Evolutionary conservation across 1,140 invertebrate species (phyloP).

Genomic region (Diachasmimorpha longicaudata): DNA sequence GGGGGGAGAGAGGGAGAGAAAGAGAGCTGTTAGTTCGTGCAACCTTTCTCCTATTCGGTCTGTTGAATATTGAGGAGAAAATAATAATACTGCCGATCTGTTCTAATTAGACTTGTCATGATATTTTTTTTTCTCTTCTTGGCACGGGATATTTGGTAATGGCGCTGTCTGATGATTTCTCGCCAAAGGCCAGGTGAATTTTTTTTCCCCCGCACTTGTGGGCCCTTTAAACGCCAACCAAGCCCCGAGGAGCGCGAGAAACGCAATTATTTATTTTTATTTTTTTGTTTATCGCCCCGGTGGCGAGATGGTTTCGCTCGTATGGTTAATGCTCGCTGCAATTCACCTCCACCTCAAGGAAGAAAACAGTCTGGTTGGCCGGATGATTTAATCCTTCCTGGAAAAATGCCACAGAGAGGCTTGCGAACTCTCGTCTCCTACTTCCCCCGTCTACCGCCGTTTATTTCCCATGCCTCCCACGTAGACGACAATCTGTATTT

Average conservation of each 20-base stretch:
- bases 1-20: neutral
- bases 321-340: neutral
- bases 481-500: neutral
- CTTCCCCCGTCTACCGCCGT: neutral
- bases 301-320: too few relatives aligned
- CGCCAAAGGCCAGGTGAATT: too few relatives aligned
- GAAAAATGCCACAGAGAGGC: neutral
- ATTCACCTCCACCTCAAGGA: neutral
- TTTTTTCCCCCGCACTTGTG: too few relatives aligned
- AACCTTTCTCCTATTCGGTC: conserved; percentile 34
- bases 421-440: neutral
- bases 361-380: neutral
- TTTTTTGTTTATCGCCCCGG: too few relatives aligned
- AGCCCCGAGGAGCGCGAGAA: too few relatives aligned
- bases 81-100: conserved; percentile 30
- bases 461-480: conserved; percentile 4
- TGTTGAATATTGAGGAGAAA: conserved; percentile 33
- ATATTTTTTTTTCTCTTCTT: neutral
- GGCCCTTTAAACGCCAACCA: too few relatives aligned
- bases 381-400: conserved; percentile 20
- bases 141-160: neutral
- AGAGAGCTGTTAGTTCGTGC: neutral
- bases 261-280: too few relatives aligned
- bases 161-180: neutral
- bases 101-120: conserved; percentile 18